Conservation (phyloP, 2,888 invertebrate genomes). For the Molanna angustata region DNA sequence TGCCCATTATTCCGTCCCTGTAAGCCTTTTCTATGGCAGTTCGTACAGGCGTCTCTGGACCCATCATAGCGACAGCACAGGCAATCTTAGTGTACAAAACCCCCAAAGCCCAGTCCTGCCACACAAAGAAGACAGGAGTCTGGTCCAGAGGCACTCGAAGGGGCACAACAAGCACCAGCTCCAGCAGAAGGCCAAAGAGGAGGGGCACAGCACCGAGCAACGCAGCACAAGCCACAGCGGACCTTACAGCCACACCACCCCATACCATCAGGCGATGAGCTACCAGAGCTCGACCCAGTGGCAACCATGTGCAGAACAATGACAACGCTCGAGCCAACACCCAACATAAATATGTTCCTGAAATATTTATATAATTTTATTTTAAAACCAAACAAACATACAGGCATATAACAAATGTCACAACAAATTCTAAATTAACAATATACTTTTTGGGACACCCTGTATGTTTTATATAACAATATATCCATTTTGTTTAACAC, state of each 20-base stretch:
- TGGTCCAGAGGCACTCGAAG: conserved; percentile 88
- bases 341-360: conserved; percentile 94
- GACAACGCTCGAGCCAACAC: conserved; percentile 79
- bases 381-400: too few relatives aligned
- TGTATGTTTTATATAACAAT: too few relatives aligned
- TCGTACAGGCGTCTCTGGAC: conserved; percentile 93
- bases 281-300: conserved; percentile 80
- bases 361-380: too few relatives aligned
- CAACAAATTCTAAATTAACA: too few relatives aligned
- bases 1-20: conserved; percentile 88
- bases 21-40: conserved; percentile 91
- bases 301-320: conserved; percentile 82
- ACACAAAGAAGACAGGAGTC: conserved; percentile 83
- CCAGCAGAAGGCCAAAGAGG: conserved; percentile 87
- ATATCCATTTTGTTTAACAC: too few relatives aligned
- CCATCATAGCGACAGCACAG: conserved; percentile 96
- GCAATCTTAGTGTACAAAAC: conserved; percentile 97
- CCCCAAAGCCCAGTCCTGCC: conserved; percentile 98
- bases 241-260: conserved; percentile 71
- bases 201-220: conserved; percentile 89
- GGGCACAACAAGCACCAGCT: conserved; percentile 88
- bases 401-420: too few relatives aligned
- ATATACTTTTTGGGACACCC: too few relatives aligned
- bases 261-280: conserved; percentile 69
- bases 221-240: conserved; percentile 71